These are phyloP conservation scores for Emys orbicularis DNA, from an alignment of 2,797 vertebrate genomes.

Conservation along the genomic window DNA sequence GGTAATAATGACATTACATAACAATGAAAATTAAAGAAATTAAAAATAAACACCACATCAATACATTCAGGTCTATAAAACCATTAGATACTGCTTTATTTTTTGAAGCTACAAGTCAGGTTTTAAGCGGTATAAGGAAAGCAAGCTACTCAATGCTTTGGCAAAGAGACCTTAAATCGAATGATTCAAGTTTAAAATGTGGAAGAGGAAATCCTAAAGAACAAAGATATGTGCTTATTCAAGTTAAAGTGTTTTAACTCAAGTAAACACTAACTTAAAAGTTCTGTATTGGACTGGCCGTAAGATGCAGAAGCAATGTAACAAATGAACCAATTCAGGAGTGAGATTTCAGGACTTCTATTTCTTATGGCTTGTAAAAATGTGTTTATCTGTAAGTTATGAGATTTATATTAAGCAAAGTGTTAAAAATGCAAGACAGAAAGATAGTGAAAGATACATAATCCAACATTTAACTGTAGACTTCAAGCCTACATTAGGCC, in stretches of 20 bases:
- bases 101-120: not conserved
- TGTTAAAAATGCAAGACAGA: rapidly evolving
- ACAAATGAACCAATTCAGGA: not conserved
- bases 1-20: not conserved
- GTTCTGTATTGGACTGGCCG: not conserved
- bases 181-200: not conserved
- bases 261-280: not conserved
- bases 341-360: not conserved
- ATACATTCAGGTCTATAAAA: not conserved
- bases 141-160: rapidly evolving
- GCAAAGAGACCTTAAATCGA: not conserved
- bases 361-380: rapidly evolving
- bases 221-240: not conserved
- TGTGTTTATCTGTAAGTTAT: rapidly evolving
- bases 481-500: not conserved
- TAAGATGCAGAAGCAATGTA: not conserved
- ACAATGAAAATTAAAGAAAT: not conserved
- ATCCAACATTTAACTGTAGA: not conserved
- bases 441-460: conserved; percentile 32
- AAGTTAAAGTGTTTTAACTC: not conserved
- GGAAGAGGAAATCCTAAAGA: not conserved
- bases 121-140: not conserved
- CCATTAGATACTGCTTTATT: not conserved
- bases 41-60: not conserved
- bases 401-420: not conserved